Conservation (phyloP, 2,888 invertebrate species). For the Gymnosoma rotundatum region DNA sequence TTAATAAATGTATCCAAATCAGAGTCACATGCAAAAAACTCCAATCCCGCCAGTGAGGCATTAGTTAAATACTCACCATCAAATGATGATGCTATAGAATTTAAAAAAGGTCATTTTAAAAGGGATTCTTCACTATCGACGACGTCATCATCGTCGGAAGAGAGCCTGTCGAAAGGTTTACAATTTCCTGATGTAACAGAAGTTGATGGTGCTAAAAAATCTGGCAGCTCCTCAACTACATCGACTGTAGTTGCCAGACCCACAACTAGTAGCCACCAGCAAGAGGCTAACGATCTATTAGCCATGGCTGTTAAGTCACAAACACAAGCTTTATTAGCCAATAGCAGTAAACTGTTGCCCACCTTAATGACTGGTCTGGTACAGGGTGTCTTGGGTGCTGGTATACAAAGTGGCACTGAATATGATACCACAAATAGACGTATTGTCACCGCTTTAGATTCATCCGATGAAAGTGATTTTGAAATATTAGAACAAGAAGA, state of each 20-base stretch:
- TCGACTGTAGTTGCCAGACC: not conserved
- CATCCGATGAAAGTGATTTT: slow-evolving; percentile 82
- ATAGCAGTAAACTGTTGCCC: slow-evolving; percentile 75
- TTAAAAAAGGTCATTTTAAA: slow-evolving; percentile 80
- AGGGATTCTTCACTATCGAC: slow-evolving; percentile 80
- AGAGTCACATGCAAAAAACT: slow-evolving; percentile 57
- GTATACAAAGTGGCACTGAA: slow-evolving; percentile 35
- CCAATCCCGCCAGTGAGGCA: slow-evolving; percentile 27
- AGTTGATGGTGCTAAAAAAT: slow-evolving; percentile 73
- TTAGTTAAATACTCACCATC: slow-evolving; percentile 51
- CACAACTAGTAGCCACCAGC: slow-evolving; percentile 12
- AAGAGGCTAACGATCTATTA: slow-evolving; percentile 67
- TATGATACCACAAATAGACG: slow-evolving; percentile 69
- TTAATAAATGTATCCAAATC: slow-evolving; percentile 42
- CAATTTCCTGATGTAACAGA: slow-evolving; percentile 78
- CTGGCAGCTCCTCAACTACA: slow-evolving; percentile 18
- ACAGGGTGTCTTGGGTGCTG: slow-evolving; percentile 73
- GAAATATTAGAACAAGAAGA: slow-evolving; percentile 81
- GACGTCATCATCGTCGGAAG: slow-evolving; percentile 81
- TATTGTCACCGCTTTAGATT: slow-evolving; percentile 75
- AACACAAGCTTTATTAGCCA: slow-evolving; percentile 74
- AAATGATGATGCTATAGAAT: slow-evolving; percentile 71
- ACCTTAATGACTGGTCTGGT: slow-evolving; percentile 77
- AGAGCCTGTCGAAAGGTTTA: slow-evolving; percentile 80
- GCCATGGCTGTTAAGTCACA: slow-evolving; percentile 71